Conservation (phyloP, 2,888 invertebrate genomes). For the Himalopsyche kuldschensis region DNA sequence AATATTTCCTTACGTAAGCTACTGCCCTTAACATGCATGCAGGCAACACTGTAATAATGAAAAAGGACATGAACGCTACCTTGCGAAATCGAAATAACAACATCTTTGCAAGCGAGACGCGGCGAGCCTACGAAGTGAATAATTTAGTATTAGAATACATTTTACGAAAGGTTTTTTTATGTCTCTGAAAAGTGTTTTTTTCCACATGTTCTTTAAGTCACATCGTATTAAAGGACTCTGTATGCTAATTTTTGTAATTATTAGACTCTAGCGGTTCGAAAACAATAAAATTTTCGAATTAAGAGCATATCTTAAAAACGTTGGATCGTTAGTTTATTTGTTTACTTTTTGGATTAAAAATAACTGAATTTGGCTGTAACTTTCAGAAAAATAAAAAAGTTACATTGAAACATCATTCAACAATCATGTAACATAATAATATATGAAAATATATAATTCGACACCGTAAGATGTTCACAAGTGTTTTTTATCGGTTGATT, state of each 20-base stretch:
- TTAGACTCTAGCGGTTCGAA: no score
- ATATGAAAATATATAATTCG: no score
- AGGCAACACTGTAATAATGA: not conserved
- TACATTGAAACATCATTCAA: no score
- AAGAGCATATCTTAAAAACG: no score
- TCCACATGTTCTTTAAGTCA: not conserved
- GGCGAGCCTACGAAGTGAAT: constrained; percentile 20
- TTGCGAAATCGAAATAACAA: constrained; percentile 7
- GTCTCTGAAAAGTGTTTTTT: not conserved
- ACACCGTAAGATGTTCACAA: no score
- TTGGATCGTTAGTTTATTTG: no score
- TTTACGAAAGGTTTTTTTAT: not conserved
- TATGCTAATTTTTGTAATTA: not conserved
- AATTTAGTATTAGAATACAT: constrained; percentile 10
- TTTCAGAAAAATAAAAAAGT: no score
- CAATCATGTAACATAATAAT: no score
- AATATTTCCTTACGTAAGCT: not conserved
- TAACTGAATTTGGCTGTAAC: no score
- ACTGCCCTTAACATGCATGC: not conserved
- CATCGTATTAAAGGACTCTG: not conserved
- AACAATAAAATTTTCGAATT: no score
- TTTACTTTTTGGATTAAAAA: no score
- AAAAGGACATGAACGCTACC: not conserved
- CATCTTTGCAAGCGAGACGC: constrained; percentile 11
- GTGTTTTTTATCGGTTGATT: no score